phyloP scores from a whole-genome alignment of 2,888 invertebrate genomes.

The Drosophila nr. perissopoda region DNA sequence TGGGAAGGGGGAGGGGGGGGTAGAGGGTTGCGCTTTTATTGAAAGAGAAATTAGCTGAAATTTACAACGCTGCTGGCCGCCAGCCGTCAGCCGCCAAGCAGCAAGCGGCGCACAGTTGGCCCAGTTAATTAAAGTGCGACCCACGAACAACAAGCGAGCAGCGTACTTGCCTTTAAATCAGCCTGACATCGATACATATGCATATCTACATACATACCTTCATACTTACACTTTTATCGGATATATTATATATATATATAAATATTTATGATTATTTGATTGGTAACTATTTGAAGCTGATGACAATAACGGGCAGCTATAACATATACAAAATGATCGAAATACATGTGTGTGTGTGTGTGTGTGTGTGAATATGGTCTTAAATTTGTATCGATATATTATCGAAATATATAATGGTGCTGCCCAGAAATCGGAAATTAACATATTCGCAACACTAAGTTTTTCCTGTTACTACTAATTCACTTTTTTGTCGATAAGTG shows the following conservation, averaged over 20 bases:
- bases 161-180: constrained; percentile 15
- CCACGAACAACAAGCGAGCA: constrained; percentile 14
- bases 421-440: neutral
- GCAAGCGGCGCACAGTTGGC: constrained; percentile 68
- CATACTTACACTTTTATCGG: neutral
- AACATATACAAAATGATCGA: neutral
- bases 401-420: neutral
- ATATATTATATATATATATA: neutral
- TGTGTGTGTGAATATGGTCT: too few species aligned
- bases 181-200: constrained; percentile 22
- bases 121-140: constrained; percentile 72
- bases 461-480: neutral
- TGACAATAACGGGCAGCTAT: neutral
- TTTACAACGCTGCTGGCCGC: constrained; percentile 62
- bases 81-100: constrained; percentile 23
- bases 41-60: constrained; percentile 79
- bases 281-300: neutral
- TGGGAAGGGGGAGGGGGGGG: too few species aligned
- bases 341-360: neutral
- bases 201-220: neutral
- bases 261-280: neutral
- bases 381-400: neutral
- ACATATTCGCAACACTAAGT: neutral
- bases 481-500: too few species aligned
- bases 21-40: constrained; percentile 54